Evolutionary conservation across 2,888 invertebrate genomes (phyloP).

Genomic region (Philaethria dido): DNA sequence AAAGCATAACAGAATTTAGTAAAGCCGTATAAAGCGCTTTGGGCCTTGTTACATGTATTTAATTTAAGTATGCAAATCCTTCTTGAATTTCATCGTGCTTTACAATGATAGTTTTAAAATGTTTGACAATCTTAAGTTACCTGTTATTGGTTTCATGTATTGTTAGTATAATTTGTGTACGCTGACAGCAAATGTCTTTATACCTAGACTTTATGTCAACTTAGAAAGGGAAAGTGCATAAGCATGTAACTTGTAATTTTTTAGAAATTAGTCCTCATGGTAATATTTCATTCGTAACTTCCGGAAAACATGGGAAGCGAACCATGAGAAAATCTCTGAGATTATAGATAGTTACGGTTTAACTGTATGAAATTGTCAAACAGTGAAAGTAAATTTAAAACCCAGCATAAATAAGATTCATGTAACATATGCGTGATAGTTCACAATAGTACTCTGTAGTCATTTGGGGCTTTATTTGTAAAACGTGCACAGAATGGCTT

Average conservation of each 20-base stretch:
- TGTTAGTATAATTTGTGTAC: no score
- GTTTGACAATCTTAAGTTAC: neutral
- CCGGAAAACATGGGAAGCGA: slow-evolving; percentile 35
- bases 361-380: slow-evolving; percentile 38
- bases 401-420: slow-evolving; percentile 38
- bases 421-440: slow-evolving; percentile 46
- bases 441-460: slow-evolving; percentile 34
- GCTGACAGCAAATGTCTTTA: no score
- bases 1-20: slow-evolving; percentile 17
- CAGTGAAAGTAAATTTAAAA: slow-evolving; percentile 53
- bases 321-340: slow-evolving; percentile 32
- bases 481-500: slow-evolving; percentile 40
- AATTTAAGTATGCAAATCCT: slow-evolving; percentile 13
- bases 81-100: slow-evolving; percentile 2
- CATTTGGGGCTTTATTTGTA: slow-evolving; percentile 38
- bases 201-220: neutral
- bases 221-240: neutral
- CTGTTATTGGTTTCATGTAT: neutral
- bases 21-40: slow-evolving; percentile 15
- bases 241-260: neutral
- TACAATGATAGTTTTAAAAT: neutral
- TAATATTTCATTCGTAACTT: slow-evolving; percentile 11
- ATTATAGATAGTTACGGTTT: slow-evolving; percentile 30
- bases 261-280: slow-evolving; percentile 3
- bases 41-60: slow-evolving; percentile 6